Percentiles rank a stretch among this genome's conserved stretches.
phyloP scores from a whole-genome alignment of 2,113 vertebrate genomes.

The Pogonocichla stellata region DNA sequence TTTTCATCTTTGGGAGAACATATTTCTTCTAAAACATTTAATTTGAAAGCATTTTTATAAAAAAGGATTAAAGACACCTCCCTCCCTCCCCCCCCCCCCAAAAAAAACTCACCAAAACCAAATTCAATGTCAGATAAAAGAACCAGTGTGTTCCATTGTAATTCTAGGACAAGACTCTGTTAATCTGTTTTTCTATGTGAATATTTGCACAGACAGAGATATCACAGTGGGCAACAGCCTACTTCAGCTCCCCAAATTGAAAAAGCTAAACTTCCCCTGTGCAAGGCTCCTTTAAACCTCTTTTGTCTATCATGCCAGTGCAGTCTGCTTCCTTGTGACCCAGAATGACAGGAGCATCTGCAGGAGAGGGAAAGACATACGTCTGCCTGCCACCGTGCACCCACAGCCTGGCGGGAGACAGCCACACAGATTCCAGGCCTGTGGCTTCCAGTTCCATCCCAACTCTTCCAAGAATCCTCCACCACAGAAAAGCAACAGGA shows the following conservation, averaged over 20 bases:
- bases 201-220: neutral
- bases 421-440: neutral
- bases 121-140: neutral
- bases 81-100: accelerated
- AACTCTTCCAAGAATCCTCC: neutral
- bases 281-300: neutral
- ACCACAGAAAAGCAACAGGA: neutral
- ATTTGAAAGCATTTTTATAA: neutral
- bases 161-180: neutral
- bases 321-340: neutral
- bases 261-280: neutral
- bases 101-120: neutral
- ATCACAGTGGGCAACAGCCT: neutral
- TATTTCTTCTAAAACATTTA: neutral
- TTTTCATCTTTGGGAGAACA: neutral
- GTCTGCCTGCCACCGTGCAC: neutral
- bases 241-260: neutral
- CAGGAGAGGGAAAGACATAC: neutral
- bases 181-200: accelerated
- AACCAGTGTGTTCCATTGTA: neutral
- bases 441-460: neutral
- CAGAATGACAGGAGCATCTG: constrained; percentile 12
- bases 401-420: neutral
- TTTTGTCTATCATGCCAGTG: neutral
- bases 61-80: accelerated